These are phyloP conservation scores for Sanderia malayensis DNA, from an alignment of 30 jellyfish, hydroid and myxozoan genomes.

Conservation along the genomic window DNA sequence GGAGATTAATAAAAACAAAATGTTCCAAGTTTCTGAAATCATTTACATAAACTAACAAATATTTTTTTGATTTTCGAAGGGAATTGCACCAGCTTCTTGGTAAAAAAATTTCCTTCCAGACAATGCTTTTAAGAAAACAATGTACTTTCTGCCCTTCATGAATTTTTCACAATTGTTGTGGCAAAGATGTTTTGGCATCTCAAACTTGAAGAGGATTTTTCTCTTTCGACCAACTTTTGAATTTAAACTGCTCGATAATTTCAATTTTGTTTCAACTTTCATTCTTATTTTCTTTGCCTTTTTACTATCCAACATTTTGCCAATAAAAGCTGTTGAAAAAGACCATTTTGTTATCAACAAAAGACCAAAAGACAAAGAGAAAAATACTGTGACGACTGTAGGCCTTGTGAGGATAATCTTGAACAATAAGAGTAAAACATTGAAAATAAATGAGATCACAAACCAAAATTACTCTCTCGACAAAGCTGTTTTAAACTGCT, in stretches of 20 bases:
- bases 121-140: conserved; percentile 27
- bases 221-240: conserved; percentile 19
- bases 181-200: conserved; percentile 31
- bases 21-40: too few species aligned
- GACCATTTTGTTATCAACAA: not conserved
- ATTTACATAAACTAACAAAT: not conserved
- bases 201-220: conserved; percentile 23
- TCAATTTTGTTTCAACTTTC: conserved; percentile 15
- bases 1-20: too few species aligned
- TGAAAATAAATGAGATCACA: not conserved
- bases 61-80: not conserved
- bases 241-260: conserved; percentile 3
- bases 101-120: conserved; percentile 32
- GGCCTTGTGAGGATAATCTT: not conserved
- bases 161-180: conserved; percentile 6
- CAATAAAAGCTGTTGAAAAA: conserved; percentile 23
- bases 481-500: conserved; percentile 16
- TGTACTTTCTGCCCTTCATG: conserved; percentile 21
- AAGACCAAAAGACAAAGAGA: not conserved
- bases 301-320: conserved; percentile 29
- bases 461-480: conserved; percentile 28
- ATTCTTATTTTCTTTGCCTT: conserved; percentile 23
- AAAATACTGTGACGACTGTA: not conserved
- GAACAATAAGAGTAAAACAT: not conserved
- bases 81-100: conserved; percentile 34